Conservation (phyloP, 2,113 vertebrate genomes). For the Phaethornis superciliosus region DNA sequence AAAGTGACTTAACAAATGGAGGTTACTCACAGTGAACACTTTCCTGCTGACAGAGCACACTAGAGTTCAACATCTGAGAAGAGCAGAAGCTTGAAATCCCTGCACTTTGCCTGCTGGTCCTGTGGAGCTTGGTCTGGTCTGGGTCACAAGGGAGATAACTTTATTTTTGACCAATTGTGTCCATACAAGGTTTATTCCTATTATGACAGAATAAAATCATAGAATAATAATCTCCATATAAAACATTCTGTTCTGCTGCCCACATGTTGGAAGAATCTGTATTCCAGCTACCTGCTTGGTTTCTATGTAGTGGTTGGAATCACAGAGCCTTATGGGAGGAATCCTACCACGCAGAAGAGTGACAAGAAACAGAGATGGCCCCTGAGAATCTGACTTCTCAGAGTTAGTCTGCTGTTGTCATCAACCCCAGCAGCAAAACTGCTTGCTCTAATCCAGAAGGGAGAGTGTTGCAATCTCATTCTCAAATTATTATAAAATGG, state of each 20-base stretch:
- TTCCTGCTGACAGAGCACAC: neutral
- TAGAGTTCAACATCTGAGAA: neutral
- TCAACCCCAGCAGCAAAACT: neutral
- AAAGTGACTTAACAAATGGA: neutral
- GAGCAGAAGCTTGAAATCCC: neutral
- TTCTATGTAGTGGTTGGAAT: neutral
- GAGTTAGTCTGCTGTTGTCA: neutral
- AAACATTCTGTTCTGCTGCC: neutral
- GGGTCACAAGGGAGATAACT: neutral
- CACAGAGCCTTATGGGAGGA: neutral
- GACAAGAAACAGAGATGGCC: neutral
- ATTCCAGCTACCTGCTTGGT: neutral
- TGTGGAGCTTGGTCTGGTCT: neutral
- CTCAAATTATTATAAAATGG: neutral
- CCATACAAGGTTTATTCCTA: neutral
- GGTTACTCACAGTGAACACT: neutral
- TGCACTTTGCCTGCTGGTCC: neutral
- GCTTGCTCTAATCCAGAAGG: neutral
- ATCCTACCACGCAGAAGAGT: accelerated
- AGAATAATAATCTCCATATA: too few species aligned
- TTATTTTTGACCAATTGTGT: neutral
- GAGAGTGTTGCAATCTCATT: neutral
- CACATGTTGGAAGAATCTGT: neutral
- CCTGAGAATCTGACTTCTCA: neutral
- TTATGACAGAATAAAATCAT: neutral